Percentiles rank a stretch among this genome's conserved stretches.
Conservation (phyloP, 1,140 invertebrate species). For the Yoshiicerus persimilis region DNA sequence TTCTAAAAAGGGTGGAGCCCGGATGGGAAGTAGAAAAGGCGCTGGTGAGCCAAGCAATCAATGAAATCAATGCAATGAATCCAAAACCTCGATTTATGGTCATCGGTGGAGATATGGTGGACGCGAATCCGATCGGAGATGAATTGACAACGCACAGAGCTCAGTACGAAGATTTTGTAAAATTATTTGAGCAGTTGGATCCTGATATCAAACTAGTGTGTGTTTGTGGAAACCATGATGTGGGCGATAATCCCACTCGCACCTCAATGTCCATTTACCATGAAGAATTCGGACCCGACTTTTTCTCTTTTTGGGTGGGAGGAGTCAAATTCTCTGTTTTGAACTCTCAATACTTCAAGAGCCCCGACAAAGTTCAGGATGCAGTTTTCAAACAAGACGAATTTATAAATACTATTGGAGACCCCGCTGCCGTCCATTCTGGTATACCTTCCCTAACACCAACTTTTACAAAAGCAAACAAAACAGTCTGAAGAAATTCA, state of each 20-base stretch:
- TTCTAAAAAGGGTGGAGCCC: slow-evolving; percentile 50
- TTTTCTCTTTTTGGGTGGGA: slow-evolving; percentile 60
- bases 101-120: slow-evolving; percentile 62
- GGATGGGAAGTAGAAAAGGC: slow-evolving; percentile 59
- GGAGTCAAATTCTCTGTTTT: slow-evolving; percentile 61
- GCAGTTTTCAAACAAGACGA: slow-evolving; percentile 55
- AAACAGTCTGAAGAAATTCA: not conserved
- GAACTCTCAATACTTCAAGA: slow-evolving; percentile 60
- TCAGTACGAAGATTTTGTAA: slow-evolving; percentile 58
- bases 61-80: slow-evolving; percentile 56
- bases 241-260: slow-evolving; percentile 59
- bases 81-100: slow-evolving; percentile 61
- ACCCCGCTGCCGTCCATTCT: slow-evolving; percentile 23
- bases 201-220: slow-evolving; percentile 59
- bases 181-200: slow-evolving; percentile 55
- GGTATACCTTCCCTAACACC: not conserved
- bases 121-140: slow-evolving; percentile 53
- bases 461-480: too few species aligned
- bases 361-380: slow-evolving; percentile 50
- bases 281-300: slow-evolving; percentile 62
- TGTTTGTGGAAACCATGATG: slow-evolving; percentile 60
- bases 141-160: slow-evolving; percentile 46
- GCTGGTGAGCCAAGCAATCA: slow-evolving; percentile 55
- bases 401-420: slow-evolving; percentile 45
- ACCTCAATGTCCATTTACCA: slow-evolving; percentile 54